Evolutionary conservation across 1,140 invertebrate species (phyloP).

Genomic region (Dinothrombium tinctorium): DNA sequence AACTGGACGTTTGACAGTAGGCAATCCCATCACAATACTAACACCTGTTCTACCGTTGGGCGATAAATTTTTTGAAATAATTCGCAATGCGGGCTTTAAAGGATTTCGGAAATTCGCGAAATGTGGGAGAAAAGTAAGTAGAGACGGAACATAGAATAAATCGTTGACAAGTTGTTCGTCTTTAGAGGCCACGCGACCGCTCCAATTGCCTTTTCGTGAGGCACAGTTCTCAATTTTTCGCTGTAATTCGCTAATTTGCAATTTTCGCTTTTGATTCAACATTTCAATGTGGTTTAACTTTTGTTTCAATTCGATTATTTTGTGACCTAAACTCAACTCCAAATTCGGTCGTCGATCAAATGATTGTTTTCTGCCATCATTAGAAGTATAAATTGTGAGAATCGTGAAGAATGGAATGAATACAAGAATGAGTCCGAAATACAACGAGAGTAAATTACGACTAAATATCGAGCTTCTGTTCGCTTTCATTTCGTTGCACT

Average conservation of each 20-base stretch:
- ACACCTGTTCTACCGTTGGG: constrained; percentile 19
- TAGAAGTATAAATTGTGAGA: too few relatives aligned
- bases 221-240: not conserved
- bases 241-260: not conserved
- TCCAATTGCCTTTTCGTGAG: not conserved
- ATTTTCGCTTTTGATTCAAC: not conserved
- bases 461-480: too few relatives aligned
- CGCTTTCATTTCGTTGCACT: too few relatives aligned
- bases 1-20: constrained; percentile 65
- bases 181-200: not conserved
- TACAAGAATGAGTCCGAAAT: too few relatives aligned
- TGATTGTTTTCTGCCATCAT: too few relatives aligned
- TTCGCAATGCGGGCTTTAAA: constrained; percentile 40
- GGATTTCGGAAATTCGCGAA: constrained; percentile 49
- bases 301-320: constrained; percentile 2
- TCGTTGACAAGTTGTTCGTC: not conserved
- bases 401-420: too few relatives aligned
- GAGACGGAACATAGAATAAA: constrained; percentile 31
- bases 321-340: not conserved
- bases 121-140: constrained; percentile 68
- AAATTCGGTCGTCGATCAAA: not conserved
- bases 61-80: not conserved
- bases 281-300: constrained; percentile 1
- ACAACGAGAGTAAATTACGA: too few relatives aligned
- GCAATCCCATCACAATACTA: constrained; percentile 59